Base-by-base conservation (phyloP, 1,140 invertebrate species). In the Adoxophyes honmai region DNA sequence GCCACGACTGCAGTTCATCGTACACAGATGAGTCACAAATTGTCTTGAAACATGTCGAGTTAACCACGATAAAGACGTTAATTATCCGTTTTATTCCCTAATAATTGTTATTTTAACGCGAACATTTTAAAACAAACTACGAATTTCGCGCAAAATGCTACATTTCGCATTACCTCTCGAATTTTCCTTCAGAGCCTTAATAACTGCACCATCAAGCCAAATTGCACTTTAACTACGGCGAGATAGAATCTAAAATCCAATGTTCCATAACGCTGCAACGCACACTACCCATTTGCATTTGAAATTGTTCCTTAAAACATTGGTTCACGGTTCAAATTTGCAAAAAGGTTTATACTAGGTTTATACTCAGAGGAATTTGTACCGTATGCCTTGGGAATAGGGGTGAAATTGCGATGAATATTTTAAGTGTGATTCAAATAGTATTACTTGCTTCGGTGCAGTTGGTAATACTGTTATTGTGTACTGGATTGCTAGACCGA, bases 401-500 rank as follows among this genome's bases (percentile, higher is more conserved):
- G 54, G 55, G 51, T 56, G 44, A 11, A 59, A 55, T 57, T 55
- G 11, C 15, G 7, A 33, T 56, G 33, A 35, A 16, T 44, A 34
- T 42, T 33, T 28, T 21, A 52, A 34, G 13, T 34, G 11, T 9
- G 42, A 55, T 48, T 55, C n/a, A 39, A 55, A 60, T 63, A 53
- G 42, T 52, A 65, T 74, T 71, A 65, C 34, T 58, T 58, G 65
- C 44, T 66, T 51, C 51, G 59, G 28, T 71, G 69, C 64, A 72
- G 59, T 66, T 51, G 64, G 67, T 68, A 68, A 75, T 70, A 62
- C 52, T 58, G 60, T 66, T 66, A 66, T 59, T 57, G 34, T 70
- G 61, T 64, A 56, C 62, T 59, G 66, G 73, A 73, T 75, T 73
- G 8, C 39, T 21, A n/a, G 16, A 21, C 1, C 0, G 16, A 15